Evolutionary conservation across 2,888 invertebrate genomes (phyloP).

Genomic region (Meloe dianella): DNA sequence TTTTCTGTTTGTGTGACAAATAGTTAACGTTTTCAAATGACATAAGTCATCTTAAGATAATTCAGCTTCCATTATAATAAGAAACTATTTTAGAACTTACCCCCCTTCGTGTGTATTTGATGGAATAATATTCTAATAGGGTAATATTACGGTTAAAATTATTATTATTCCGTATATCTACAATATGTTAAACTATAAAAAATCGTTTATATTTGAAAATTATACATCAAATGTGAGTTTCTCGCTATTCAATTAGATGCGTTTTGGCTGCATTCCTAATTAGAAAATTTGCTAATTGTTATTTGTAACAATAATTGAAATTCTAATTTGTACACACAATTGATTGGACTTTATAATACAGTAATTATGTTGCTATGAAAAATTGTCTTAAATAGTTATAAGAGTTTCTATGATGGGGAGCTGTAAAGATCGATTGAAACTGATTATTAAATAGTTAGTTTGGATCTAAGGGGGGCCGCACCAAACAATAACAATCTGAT

Average conservation of each 20-base stretch:
- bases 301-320: background rate
- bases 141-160: background rate
- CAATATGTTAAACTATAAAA: background rate
- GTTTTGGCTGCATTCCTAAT: too few relatives aligned
- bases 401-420: conserved; percentile 44
- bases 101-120: background rate
- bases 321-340: conserved; percentile 15
- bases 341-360: conserved; percentile 29
- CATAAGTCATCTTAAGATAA: background rate
- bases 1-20: conserved; percentile 11
- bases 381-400: conserved; percentile 42
- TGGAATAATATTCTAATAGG: background rate
- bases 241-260: background rate
- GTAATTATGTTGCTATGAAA: conserved; percentile 42
- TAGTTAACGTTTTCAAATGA: background rate
- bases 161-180: background rate
- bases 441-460: conserved; percentile 47
- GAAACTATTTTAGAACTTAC: background rate
- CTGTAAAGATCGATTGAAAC: conserved; percentile 48
- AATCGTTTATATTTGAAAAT: background rate
- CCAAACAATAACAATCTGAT: conserved; percentile 41
- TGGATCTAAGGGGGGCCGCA: conserved; percentile 30
- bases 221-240: background rate
- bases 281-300: background rate
- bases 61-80: background rate